Conservation (phyloP, 2,888 invertebrate species). For the Cordilura impudica region DNA sequence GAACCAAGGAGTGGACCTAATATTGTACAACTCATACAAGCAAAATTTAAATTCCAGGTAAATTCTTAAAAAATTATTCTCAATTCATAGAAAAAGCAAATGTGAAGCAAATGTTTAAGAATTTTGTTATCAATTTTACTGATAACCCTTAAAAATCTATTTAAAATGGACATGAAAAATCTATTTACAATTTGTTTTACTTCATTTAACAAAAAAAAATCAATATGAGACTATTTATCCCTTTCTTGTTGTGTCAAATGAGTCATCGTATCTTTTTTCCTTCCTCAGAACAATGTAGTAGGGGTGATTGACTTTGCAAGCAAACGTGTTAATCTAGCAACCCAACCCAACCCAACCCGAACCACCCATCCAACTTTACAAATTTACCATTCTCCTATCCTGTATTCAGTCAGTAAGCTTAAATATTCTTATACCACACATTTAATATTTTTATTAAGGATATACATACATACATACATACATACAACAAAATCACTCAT, state of each 20-base stretch:
- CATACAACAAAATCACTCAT: not conserved
- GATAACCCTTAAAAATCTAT: not conserved
- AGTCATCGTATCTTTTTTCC: constrained; percentile 44
- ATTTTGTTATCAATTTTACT: not conserved
- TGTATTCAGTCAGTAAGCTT: too few relatives aligned
- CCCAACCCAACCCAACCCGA: not conserved
- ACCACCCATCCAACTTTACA: not conserved
- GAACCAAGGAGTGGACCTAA: constrained; percentile 77
- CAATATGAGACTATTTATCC: constrained; percentile 48
- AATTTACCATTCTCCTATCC: not conserved
- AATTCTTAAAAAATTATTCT: constrained; percentile 35
- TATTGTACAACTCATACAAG: constrained; percentile 77
- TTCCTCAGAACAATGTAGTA: not conserved
- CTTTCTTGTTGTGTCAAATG: constrained; percentile 43
- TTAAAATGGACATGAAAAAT: not conserved
- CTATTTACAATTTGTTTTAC: constrained; percentile 2
- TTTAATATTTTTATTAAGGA: not conserved
- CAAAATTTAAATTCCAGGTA: constrained; percentile 78
- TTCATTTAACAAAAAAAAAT: constrained; percentile 50
- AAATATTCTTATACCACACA: too few relatives aligned
- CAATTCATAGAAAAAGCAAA: too few relatives aligned
- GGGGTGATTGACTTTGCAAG: constrained; percentile 57
- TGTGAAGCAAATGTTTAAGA: not conserved
- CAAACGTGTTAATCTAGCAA: not conserved
- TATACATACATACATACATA: not conserved